phyloP scores from a whole-genome alignment of 2,113 vertebrate species.

The Mormoops blainvillei region DNA sequence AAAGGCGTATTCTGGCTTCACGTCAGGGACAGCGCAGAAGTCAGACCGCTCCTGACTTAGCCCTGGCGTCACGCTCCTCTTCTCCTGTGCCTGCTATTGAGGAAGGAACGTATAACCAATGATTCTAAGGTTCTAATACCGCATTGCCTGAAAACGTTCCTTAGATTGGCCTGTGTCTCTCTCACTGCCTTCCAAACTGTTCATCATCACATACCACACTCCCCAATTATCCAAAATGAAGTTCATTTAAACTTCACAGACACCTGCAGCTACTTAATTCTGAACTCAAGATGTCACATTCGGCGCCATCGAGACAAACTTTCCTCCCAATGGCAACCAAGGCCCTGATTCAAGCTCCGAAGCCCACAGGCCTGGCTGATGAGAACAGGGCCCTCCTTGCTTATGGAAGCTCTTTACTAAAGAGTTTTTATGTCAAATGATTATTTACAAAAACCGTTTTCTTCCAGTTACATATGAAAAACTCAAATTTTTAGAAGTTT shows the following conservation, averaged over 20 bases:
- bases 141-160: not conserved
- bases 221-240: not conserved
- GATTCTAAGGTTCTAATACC: not conserved
- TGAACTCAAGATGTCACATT: not conserved
- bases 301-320: not conserved
- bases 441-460: not conserved
- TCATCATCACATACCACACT: not conserved
- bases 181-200: not conserved
- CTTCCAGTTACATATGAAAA: not conserved
- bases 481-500: not conserved
- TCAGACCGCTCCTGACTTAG: not conserved
- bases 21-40: not conserved
- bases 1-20: not conserved
- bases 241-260: not conserved
- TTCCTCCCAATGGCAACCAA: not conserved
- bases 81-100: not conserved
- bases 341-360: not conserved
- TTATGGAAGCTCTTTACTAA: not conserved
- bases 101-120: not conserved
- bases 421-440: not conserved
- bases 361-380: not conserved
- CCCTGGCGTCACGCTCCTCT: not conserved
- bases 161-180: not conserved
- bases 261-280: not conserved
- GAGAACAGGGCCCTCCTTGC: not conserved